Evolutionary conservation across 2,113 vertebrate species (phyloP).

Genomic region (Eurystomus gularis): DNA sequence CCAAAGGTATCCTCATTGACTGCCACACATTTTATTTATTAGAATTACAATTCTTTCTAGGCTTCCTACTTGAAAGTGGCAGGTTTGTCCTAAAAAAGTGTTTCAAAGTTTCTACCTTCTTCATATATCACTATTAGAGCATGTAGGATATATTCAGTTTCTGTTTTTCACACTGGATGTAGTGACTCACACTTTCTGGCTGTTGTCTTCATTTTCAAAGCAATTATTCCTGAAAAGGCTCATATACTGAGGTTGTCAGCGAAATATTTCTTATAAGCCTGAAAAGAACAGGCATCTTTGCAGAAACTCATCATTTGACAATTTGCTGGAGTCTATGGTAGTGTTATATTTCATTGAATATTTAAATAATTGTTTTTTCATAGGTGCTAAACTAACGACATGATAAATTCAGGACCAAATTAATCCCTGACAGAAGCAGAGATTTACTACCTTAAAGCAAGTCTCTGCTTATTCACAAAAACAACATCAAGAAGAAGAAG

Average conservation of each 20-base stretch:
- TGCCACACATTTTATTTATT: background rate
- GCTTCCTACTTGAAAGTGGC: background rate
- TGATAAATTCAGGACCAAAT: background rate
- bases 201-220: constrained; percentile 8
- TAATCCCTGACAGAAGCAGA: background rate
- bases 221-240: constrained; percentile 11
- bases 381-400: background rate
- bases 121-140: background rate
- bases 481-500: background rate
- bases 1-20: background rate
- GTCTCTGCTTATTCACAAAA: background rate
- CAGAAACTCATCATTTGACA: background rate
- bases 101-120: background rate
- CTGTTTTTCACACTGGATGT: constrained; percentile 22
- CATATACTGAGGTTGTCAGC: background rate
- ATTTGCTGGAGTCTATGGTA: background rate
- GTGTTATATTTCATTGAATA: background rate
- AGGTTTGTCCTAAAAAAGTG: constrained; percentile 1
- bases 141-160: background rate
- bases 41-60: background rate
- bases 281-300: background rate
- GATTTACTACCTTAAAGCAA: background rate
- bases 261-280: constrained; percentile 32
- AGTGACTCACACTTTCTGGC: constrained; percentile 20
- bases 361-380: background rate